Evolutionary conservation across 2,797 vertebrate genomes (phyloP).

Genomic region (Acrossocheilus wenchowensis): DNA sequence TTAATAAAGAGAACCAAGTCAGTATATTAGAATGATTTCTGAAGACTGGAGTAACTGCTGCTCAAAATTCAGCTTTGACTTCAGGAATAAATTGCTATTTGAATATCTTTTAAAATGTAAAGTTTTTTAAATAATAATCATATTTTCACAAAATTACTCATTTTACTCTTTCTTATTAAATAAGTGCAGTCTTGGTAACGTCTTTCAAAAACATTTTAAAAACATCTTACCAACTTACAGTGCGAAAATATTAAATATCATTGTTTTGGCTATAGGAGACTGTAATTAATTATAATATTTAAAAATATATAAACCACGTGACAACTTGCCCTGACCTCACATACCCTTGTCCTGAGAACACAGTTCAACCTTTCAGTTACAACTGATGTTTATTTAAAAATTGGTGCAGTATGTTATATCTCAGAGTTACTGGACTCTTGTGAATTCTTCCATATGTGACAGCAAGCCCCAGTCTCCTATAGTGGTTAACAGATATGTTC

Average conservation of each 20-base stretch:
- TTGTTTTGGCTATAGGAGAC: background rate
- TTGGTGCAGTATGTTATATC: background rate
- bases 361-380: background rate
- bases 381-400: background rate
- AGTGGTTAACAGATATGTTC: background rate
- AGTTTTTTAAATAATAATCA: background rate
- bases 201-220: background rate
- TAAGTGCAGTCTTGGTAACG: background rate
- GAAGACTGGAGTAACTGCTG: background rate
- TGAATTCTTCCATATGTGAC: background rate
- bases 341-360: background rate
- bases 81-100: background rate
- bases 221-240: background rate
- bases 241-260: background rate
- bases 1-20: background rate
- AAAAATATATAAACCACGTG: background rate
- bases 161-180: background rate
- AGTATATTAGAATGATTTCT: background rate
- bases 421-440: background rate
- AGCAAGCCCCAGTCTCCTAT: background rate
- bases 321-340: background rate
- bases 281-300: background rate
- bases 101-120: too few species aligned
- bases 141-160: background rate
- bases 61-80: background rate